phyloP scores from a whole-genome alignment of 2,113 vertebrate genomes.

The Anas platyrhynchos region DNA sequence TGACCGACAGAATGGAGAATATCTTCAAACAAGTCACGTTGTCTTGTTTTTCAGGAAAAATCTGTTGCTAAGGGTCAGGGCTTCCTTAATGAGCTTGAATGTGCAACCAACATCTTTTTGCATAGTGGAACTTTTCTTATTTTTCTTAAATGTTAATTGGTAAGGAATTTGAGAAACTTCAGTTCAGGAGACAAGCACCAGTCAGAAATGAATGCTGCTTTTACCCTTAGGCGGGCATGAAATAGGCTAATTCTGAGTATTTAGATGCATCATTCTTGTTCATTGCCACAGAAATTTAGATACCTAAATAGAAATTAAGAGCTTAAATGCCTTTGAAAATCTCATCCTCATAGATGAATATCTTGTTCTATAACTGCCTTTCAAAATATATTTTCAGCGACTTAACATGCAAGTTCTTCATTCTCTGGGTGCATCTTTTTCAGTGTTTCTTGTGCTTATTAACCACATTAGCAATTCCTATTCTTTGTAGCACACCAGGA shows the following conservation, averaged over 20 bases:
- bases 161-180: background rate
- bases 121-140: background rate
- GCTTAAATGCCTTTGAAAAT: background rate
- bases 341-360: background rate
- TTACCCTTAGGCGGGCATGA: background rate
- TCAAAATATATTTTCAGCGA: background rate
- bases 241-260: background rate
- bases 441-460: background rate
- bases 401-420: background rate
- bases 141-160: background rate
- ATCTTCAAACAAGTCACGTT: background rate
- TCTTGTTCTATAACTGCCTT: background rate
- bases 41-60: slow-evolving; percentile 27
- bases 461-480: background rate
- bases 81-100: background rate
- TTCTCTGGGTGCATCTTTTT: background rate
- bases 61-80: background rate
- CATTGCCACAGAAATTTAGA: background rate
- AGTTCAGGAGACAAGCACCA: background rate
- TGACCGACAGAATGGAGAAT: background rate
- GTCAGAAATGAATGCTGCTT: background rate
- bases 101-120: background rate
- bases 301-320: background rate
- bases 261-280: background rate
- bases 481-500: background rate